Conservation (phyloP, 2,888 invertebrate genomes). For the Parelbella ahira region DNA sequence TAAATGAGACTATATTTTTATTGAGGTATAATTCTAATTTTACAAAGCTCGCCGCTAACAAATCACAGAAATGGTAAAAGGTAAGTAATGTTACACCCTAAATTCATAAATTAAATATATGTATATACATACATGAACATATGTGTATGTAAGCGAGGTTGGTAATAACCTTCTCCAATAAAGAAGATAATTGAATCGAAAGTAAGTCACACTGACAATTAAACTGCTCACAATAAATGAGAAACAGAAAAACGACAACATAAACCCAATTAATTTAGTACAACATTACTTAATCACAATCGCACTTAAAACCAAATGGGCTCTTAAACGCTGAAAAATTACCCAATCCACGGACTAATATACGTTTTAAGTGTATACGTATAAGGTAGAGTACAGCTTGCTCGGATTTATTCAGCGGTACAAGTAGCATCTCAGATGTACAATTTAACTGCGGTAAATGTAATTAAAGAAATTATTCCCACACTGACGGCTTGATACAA, state of each 20-base stretch:
- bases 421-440: constrained; percentile 8
- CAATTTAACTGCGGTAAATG: constrained; percentile 10
- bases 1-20: no score
- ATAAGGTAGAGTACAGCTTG: constrained; percentile 3
- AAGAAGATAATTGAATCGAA: no score
- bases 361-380: neutral
- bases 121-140: no score
- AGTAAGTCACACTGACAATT: no score
- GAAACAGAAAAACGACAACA: constrained; percentile 12
- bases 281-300: constrained; percentile 11
- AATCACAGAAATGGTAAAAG: no score
- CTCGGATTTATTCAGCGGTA: neutral
- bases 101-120: no score
- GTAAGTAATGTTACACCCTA: no score
- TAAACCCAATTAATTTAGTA: constrained; percentile 18
- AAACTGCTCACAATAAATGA: no score
- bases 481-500: neutral
- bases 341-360: neutral
- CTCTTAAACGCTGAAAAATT: constrained; percentile 14
- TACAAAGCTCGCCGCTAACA: no score
- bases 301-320: constrained; percentile 14
- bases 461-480: constrained; percentile 10
- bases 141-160: no score
- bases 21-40: no score
- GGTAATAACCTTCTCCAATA: no score